Percentiles rank a stretch among this genome's conserved stretches.
These are phyloP conservation scores for Leptodactylus fuscus DNA, from an alignment of 2,113 vertebrate genomes.

Conservation along the genomic window DNA sequence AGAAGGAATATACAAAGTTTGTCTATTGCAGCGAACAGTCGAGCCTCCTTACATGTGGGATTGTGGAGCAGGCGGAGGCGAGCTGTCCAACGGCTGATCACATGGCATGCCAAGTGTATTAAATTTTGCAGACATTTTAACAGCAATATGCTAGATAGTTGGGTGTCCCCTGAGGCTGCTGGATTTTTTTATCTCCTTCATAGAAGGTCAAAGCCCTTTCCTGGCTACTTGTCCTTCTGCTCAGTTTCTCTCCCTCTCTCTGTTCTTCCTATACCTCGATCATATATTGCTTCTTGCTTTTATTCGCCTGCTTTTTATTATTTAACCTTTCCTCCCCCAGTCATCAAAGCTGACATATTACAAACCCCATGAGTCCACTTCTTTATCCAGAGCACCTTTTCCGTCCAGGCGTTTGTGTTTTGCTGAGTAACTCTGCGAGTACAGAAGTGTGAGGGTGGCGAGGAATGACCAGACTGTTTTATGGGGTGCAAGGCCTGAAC, in stretches of 20 bases:
- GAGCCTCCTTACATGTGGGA: slow-evolving; percentile 53
- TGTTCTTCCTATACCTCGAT: slow-evolving; percentile 58
- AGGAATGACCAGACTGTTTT: neutral
- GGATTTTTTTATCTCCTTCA: slow-evolving; percentile 97
- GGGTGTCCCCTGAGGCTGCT: slow-evolving; percentile 87
- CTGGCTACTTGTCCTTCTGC: slow-evolving; percentile 70
- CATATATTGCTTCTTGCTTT: slow-evolving; percentile 25
- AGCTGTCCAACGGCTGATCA: slow-evolving; percentile 85
- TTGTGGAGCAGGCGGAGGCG: slow-evolving; percentile 61
- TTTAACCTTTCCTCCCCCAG: slow-evolving; percentile 13
- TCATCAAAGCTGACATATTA: slow-evolving; percentile 4
- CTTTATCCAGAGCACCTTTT: slow-evolving; percentile 27
- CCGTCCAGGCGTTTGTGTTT: neutral
- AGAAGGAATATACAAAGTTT: slow-evolving; percentile 54
- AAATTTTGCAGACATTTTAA: slow-evolving; percentile 96
- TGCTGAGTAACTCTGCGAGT: neutral
- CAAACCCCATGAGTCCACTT: slow-evolving; percentile 18
- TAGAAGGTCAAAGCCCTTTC: slow-evolving; percentile 91
- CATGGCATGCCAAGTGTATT: slow-evolving; percentile 85
- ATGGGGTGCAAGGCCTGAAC: neutral
- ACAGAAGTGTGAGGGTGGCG: neutral
- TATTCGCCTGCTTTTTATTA: slow-evolving; percentile 23
- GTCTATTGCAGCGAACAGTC: slow-evolving; percentile 51
- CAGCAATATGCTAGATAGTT: slow-evolving; percentile 92
- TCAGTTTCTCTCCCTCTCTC: slow-evolving; percentile 56